These are phyloP conservation scores for Gasteruption jaculator DNA, from an alignment of 2,888 invertebrate species.

Conservation along the genomic window DNA sequence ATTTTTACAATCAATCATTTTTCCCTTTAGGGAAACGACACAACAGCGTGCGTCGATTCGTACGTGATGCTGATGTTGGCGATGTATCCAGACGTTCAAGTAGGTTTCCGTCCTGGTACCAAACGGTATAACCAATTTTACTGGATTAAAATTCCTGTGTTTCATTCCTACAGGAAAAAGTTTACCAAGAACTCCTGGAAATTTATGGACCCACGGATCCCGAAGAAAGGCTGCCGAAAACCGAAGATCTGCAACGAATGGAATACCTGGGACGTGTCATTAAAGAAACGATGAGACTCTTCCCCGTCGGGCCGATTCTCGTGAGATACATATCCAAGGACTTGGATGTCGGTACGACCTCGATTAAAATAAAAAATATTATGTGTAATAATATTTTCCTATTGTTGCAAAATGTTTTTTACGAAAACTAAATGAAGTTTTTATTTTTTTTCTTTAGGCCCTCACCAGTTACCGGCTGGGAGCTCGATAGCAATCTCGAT, in stretches of 20 bases:
- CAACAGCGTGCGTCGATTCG: slow-evolving; percentile 27
- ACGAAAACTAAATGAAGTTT: slow-evolving; percentile 4
- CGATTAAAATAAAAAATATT: too few species aligned
- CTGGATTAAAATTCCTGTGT: too few species aligned
- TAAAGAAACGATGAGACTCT: slow-evolving; percentile 58
- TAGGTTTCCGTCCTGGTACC: slow-evolving; percentile 12
- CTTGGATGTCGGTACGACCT: slow-evolving; percentile 55
- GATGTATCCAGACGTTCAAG: slow-evolving; percentile 30
- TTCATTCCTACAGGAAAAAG: slow-evolving; percentile 37
- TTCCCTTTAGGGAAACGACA: slow-evolving; percentile 35
- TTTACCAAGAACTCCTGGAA: slow-evolving; percentile 49
- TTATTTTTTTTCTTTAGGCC: slow-evolving; percentile 7
- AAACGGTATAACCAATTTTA: too few species aligned
- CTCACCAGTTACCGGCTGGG: slow-evolving; percentile 26
- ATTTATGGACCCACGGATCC: slow-evolving; percentile 51
- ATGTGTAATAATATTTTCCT: too few species aligned
- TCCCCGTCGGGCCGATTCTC: slow-evolving; percentile 56
- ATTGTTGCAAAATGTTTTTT: neutral
- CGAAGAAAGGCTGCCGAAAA: slow-evolving; percentile 44
- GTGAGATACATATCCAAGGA: too few species aligned
- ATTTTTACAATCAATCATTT: too few species aligned
- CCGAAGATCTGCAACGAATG: slow-evolving; percentile 55
- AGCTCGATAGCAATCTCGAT: slow-evolving; percentile 20
- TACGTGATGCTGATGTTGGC: slow-evolving; percentile 31
- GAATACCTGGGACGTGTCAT: slow-evolving; percentile 57